Conservation (phyloP, 2,113 vertebrate species). For the Tiliqua scincoides region DNA sequence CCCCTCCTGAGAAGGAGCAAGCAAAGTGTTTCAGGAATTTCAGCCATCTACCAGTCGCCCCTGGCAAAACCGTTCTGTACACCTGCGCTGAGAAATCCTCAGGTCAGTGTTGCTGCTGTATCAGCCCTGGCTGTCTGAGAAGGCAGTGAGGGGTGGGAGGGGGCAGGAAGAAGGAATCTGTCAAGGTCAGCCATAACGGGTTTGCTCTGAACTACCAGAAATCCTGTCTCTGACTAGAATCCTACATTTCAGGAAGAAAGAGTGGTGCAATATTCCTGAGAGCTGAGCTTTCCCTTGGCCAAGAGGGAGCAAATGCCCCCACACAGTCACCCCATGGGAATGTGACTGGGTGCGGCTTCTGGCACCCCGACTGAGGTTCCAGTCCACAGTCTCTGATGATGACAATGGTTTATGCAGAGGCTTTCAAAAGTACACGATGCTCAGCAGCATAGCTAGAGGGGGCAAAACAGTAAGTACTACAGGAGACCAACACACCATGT, state of each 20-base stretch:
- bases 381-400: no score
- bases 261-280: no score
- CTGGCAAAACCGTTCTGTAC: conserved; percentile 50
- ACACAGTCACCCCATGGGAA: no score
- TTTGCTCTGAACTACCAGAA: neutral
- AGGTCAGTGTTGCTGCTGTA: neutral
- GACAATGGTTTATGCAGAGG: no score
- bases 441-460: no score
- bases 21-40: conserved; percentile 43
- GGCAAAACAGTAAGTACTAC: no score
- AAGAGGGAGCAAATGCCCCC: no score
- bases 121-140: rapidly evolving
- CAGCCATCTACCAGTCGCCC: conserved; percentile 47
- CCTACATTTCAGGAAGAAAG: neutral
- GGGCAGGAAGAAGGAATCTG: neutral
- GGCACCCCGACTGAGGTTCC: no score
- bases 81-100: conserved; percentile 25
- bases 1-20: neutral
- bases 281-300: neutral
- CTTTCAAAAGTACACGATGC: no score
- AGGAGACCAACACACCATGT: no score
- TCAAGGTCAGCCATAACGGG: neutral
- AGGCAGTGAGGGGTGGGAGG: neutral
- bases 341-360: no score
- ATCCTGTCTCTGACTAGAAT: no score